Conservation (phyloP, 1,140 invertebrate genomes). For the Eumaeus atala region DNA sequence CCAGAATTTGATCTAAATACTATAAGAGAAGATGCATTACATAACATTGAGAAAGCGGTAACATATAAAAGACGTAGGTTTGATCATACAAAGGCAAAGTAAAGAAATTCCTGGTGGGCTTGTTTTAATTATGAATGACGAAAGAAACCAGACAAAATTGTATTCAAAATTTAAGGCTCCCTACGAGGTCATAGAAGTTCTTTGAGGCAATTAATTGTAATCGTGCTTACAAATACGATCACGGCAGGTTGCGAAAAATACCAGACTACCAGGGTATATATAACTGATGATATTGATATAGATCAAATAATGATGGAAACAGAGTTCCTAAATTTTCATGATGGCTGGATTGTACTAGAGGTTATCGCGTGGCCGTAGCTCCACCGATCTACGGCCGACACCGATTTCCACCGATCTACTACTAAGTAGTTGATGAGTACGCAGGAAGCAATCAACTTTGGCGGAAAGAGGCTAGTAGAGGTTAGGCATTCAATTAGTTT, state of each 20-base stretch:
- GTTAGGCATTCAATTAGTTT: too few species aligned
- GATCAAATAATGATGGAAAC: background rate
- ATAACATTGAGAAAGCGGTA: background rate
- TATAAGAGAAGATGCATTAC: background rate
- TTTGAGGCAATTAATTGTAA: conserved; percentile 5
- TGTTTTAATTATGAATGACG: background rate
- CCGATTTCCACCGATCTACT: too few species aligned
- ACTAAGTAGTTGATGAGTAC: conserved; percentile 3
- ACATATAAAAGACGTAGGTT: conserved; percentile 1
- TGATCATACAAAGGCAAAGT: conserved; percentile 12
- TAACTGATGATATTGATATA: background rate
- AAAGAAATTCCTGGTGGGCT: conserved; percentile 8
- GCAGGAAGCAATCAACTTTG: conserved; percentile 1
- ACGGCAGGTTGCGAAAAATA: conserved; percentile 7
- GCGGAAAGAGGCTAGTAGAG: too few species aligned
- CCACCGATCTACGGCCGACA: too few species aligned
- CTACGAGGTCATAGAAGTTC: conserved; percentile 11
- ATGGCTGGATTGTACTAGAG: conserved; percentile 4
- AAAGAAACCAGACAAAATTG: conserved; percentile 7
- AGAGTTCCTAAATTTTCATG: conserved; percentile 2
- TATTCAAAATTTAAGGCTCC: conserved; percentile 14
- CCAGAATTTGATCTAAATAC: background rate
- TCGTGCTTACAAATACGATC: conserved; percentile 6
- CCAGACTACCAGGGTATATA: background rate
- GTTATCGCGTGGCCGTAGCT: background rate